Base-by-base conservation (phyloP, 2,888 invertebrate genomes). In the Crocallis elinguaria region DNA sequence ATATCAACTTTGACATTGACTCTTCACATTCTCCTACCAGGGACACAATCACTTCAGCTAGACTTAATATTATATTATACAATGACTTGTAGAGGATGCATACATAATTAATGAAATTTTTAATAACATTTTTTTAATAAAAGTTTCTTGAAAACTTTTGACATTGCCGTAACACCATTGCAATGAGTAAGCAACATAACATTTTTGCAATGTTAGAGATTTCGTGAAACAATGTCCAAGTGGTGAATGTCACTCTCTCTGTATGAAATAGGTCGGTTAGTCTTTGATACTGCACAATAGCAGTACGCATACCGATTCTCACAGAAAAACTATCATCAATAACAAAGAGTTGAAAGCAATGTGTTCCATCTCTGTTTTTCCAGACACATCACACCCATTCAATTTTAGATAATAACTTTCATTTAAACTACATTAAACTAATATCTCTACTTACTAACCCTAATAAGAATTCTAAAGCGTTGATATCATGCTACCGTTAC, bases 41-140 rank as follows among this genome's bases (percentile, higher is more conserved):
- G 83, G 78, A 80, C 80, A 88, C 86, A 78, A 83, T 79, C 86
- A 86, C 85, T 81, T 51, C 53, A 57, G 50, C 86, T 88, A 88
- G 71, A 78, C 75, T 72, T 88, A 49, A 42, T 42, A 52, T 42
- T 53, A 89, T 88, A n/a, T n/a, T n/a, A 83, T 88, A 90, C 87
- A 88, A 81, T 79, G 76, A 79, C 63, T n/a, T 70, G 78, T 76
- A 70, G 77, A 73, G 66, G 70, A 79, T 56, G 74, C 73, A 71
- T 84, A 84, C 77, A 85, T 76, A 71, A 43, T 30, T 37, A 82
- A 73, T 72, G 77, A 80, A 79, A 77, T 70, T 73, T 71, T 69
- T 66, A 69, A 76, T 77, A 79, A 65, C 67, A 66, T 68, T 69
- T 66, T 64, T 61, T 48, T 60, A 57, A 50, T 56, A 54, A 57